Conservation (phyloP, 2,113 vertebrate species). For the Mus pahari region DNA sequence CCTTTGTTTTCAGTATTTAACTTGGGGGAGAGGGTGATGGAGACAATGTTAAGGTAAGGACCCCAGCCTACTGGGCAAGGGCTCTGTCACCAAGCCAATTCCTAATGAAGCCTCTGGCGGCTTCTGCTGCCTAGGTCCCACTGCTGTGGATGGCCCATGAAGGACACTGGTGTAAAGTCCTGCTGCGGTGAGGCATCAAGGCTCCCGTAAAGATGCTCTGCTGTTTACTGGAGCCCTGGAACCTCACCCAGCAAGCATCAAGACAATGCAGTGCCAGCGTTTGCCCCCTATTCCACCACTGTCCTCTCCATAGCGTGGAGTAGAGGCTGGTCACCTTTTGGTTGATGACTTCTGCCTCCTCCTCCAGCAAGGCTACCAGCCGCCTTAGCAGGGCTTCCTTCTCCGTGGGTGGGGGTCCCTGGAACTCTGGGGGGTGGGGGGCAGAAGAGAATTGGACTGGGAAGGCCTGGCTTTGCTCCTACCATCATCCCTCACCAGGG, state of each 20-base stretch:
- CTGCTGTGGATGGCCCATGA: neutral
- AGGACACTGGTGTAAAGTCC: neutral
- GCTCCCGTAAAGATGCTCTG: neutral
- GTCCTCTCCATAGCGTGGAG: neutral
- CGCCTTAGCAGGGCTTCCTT: constrained; percentile 82
- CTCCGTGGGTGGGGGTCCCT: constrained; percentile 64
- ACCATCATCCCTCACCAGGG: neutral
- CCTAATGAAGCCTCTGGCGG: neutral
- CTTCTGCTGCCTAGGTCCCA: neutral
- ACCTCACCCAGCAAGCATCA: neutral
- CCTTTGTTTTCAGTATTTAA: neutral
- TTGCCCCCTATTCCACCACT: neutral
- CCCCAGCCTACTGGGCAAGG: neutral
- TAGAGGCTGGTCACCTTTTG: constrained; percentile 75
- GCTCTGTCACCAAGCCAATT: neutral
- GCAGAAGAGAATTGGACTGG: neutral
- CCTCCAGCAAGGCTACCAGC: constrained; percentile 83
- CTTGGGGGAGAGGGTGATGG: neutral
- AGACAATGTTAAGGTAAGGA: neutral
- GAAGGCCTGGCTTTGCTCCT: neutral
- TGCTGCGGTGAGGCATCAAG: neutral
- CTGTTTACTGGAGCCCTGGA: neutral
- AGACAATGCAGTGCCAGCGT: neutral
- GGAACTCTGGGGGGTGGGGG: constrained; percentile 53
- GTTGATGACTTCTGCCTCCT: constrained; percentile 84